These are phyloP conservation scores for Microcaecilia unicolor DNA, from an alignment of 2,797 vertebrate species.

Conservation along the genomic window DNA sequence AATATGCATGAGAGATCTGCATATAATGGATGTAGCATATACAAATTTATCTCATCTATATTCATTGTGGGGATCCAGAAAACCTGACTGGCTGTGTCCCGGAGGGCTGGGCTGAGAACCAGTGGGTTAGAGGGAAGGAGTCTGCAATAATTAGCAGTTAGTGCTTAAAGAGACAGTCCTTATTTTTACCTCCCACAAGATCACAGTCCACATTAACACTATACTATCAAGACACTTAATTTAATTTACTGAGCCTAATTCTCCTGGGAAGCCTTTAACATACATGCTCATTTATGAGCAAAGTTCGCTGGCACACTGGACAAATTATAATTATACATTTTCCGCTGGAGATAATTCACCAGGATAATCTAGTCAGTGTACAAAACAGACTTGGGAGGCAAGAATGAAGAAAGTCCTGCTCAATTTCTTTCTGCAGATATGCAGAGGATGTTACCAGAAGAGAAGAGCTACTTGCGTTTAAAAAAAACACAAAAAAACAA, in stretches of 20 bases:
- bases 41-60: no score
- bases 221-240: background rate
- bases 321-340: background rate
- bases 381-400: no score
- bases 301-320: background rate
- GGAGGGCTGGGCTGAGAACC: no score
- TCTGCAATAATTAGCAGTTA: background rate
- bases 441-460: background rate
- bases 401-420: no score
- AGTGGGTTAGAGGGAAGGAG: no score
- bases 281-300: background rate
- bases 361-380: no score
- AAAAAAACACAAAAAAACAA: no score
- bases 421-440: accelerated
- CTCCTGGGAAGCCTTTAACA: background rate
- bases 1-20: no score
- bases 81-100: no score
- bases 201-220: background rate
- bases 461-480: background rate
- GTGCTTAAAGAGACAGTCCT: background rate
- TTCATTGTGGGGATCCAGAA: no score
- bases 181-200: background rate
- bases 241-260: slow-evolving; percentile 1
- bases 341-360: background rate
- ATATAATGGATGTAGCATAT: no score